Base-by-base conservation (phyloP, 2,113 vertebrate species). In the Calyptommatus sinebrachiatus region DNA sequence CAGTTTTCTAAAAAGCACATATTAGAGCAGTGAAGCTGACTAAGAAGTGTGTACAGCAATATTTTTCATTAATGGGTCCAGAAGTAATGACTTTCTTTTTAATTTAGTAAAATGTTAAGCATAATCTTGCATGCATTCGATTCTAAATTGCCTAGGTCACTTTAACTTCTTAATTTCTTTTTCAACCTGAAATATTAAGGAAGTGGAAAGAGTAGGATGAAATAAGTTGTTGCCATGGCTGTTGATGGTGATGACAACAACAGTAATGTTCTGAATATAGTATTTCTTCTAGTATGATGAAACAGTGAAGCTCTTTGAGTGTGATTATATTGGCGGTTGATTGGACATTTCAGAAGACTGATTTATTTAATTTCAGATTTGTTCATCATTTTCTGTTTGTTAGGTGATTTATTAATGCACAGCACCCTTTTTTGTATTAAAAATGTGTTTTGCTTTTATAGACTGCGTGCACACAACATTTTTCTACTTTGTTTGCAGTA, bases 361-460 rank as follows among this genome's bases (percentile, higher is more conserved):
- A 12, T 48, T 81, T 78, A 31, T 73, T 48, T 50, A 18, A 85
- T 79, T 71, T 85, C 48, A 14, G 45, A 63, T 62, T 62, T 83
- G 53, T 35, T 90, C 71, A 86, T 63, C 48, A 79, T 82, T 88
- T 88, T 79, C 79, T 65, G 7, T 67, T 6, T 65, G 8, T 67
- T 6, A 73, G 62, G 10, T 71, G 69, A 21, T 84, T 41, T 83
- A 79, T 89, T 77, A 87, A 81, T 71, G 86, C 89, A 74, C 48
- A 73, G 69, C 31, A 45, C 69, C 28, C 76, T 84, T 75, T 31
- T 9, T 50, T 50, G 2, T 50, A 41, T 41, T 50, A 11, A 50
- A 63, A 87, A 71, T 87, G 83, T 83, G 76, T 50, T 87, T 53
- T 46, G 66, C 81, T 62, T 66, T 65, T 12, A 45, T n/a, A n/a